Percentiles rank a stretch among this genome's conserved stretches.
phyloP scores from a whole-genome alignment of 2,888 invertebrate genomes.

The Lasioglossum pauxillum region DNA sequence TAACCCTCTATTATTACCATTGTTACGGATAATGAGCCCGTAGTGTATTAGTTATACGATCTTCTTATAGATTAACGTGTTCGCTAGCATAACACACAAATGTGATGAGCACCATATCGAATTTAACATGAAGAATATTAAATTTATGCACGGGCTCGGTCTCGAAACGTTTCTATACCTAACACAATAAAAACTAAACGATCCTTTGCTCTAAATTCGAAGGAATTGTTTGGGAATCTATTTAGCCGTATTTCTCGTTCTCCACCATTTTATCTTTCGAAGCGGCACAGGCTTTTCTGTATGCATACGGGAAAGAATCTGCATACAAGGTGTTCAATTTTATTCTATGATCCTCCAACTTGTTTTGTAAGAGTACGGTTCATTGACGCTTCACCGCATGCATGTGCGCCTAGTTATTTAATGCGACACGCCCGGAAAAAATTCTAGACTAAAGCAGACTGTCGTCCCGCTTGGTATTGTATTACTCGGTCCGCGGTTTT shows the following conservation, averaged over 20 bases:
- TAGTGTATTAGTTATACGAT: too few species aligned
- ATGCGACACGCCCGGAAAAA: conserved; percentile 58
- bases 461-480: conserved; percentile 56
- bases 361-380: conserved; percentile 44
- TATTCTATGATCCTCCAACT: conserved; percentile 13
- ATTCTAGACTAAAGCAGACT: conserved; percentile 52
- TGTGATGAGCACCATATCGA: too few species aligned
- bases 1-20: too few species aligned
- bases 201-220: neutral
- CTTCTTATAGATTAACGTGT: neutral
- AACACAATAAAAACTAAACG: neutral
- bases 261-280: neutral
- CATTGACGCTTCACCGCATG: conserved; percentile 61
- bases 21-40: too few species aligned
- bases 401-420: conserved; percentile 58
- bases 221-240: neutral
- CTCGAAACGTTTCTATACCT: neutral
- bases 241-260: neutral
- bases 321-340: conserved; percentile 15
- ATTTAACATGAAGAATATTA: too few species aligned
- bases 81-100: too few species aligned
- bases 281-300: neutral
- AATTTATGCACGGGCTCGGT: neutral
- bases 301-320: neutral
- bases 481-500: conserved; percentile 72